phyloP scores from a whole-genome alignment of 2,113 vertebrate species.

The Felis chaus region DNA sequence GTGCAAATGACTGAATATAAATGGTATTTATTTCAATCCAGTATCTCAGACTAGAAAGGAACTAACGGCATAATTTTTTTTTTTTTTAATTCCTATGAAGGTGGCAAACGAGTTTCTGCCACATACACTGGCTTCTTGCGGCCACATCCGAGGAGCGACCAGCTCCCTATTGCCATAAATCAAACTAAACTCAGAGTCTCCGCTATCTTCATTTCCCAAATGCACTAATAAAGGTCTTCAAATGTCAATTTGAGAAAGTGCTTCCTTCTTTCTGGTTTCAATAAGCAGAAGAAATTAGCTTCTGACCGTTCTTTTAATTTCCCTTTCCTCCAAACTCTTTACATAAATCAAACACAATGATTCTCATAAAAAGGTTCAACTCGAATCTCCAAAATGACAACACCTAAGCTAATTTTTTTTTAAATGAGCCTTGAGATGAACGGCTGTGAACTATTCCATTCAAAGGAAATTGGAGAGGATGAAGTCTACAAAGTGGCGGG shows the following conservation, averaged over 20 bases:
- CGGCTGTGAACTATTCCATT: accelerated
- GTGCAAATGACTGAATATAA: neutral
- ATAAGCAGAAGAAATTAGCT: slow-evolving; percentile 58
- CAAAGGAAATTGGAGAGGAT: neutral
- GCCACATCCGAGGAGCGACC: neutral
- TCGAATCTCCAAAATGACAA: slow-evolving; percentile 55
- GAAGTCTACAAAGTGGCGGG: neutral
- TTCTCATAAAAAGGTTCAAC: slow-evolving; percentile 59
- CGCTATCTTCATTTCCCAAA: neutral
- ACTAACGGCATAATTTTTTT: neutral
- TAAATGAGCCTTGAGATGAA: slow-evolving; percentile 8
- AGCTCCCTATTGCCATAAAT: neutral
- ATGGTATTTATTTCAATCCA: neutral
- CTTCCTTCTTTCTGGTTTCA: slow-evolving; percentile 68
- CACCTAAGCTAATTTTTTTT: neutral
- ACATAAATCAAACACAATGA: slow-evolving; percentile 67
- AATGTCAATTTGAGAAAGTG: slow-evolving; percentile 70
- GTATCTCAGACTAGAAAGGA: neutral
- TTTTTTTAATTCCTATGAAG: neutral
- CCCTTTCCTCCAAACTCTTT: slow-evolving; percentile 63
- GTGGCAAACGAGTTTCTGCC: neutral
- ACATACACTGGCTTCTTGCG: accelerated
- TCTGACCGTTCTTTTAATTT: slow-evolving; percentile 69
- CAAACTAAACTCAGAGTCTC: neutral
- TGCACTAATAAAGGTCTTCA: slow-evolving; percentile 42